Evolutionary conservation across 2,113 vertebrate species (phyloP).

Genomic region (Guaruba guarouba): DNA sequence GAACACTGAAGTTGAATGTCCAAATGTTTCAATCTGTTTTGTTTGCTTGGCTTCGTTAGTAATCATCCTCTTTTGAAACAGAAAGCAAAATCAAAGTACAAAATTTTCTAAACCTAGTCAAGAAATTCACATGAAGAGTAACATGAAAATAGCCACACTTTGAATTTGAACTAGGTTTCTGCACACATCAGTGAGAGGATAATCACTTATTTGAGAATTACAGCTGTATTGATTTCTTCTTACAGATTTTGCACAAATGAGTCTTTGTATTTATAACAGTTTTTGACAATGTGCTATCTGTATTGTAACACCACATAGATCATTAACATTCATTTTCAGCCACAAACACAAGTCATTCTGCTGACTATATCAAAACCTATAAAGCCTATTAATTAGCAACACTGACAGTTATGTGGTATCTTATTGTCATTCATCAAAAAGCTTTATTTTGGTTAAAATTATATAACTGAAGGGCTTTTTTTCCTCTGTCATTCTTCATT

Average conservation of each 20-base stretch:
- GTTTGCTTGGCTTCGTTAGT: neutral
- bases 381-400: conserved; percentile 62
- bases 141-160: neutral
- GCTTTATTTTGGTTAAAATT: conserved; percentile 56
- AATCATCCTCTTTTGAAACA: neutral
- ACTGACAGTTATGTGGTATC: conserved; percentile 21
- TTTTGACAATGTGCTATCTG: conserved; percentile 55
- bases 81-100: neutral
- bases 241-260: conserved; percentile 16
- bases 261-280: conserved; percentile 1
- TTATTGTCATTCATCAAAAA: conserved; percentile 57
- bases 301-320: conserved; percentile 2
- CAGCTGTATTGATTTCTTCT: neutral
- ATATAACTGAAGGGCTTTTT: neutral
- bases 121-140: neutral
- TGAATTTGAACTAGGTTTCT: neutral
- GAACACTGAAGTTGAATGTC: neutral
- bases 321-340: conserved; percentile 51
- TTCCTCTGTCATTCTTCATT: conserved; percentile 39
- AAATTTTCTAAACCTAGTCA: neutral
- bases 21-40: neutral
- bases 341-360: conserved; percentile 40
- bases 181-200: neutral
- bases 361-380: conserved; percentile 46
- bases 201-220: neutral